A percentile compares a stretch with the other conserved stretches of the same genome.
phyloP scores from a whole-genome alignment of 2,888 invertebrate species.

The Quadriops clusia region DNA sequence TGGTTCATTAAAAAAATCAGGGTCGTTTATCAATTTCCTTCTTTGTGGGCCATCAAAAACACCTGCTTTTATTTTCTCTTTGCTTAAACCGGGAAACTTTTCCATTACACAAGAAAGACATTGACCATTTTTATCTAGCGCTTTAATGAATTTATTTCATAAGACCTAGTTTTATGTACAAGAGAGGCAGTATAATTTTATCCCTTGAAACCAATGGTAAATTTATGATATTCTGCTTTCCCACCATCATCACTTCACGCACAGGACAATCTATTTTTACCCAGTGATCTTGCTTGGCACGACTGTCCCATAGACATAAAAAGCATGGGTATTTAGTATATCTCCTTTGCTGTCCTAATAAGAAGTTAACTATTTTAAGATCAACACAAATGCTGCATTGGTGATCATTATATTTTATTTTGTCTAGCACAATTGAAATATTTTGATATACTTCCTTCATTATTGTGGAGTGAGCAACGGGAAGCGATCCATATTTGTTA shows the following conservation, averaged over 20 bases:
- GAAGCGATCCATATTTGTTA: constrained; percentile 9
- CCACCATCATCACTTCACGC: constrained; percentile 4
- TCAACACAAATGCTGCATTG: constrained; percentile 16
- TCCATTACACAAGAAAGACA: constrained; percentile 7
- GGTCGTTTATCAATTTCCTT: constrained; percentile 9
- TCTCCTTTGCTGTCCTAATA: constrained; percentile 19
- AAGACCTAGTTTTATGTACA: constrained; percentile 4
- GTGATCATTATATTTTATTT: constrained; percentile 9
- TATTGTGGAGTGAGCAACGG: constrained; percentile 9
- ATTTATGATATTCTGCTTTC: constrained; percentile 6
- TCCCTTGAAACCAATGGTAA: constrained; percentile 2
- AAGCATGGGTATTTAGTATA: constrained; percentile 21
- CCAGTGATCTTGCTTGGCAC: constrained; percentile 17
- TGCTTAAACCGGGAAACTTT: constrained; percentile 5
- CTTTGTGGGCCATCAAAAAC: constrained; percentile 11
- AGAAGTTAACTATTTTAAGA: constrained; percentile 14
- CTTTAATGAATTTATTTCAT: constrained; percentile 10
- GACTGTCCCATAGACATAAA: constrained; percentile 21
- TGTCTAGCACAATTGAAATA: constrained; percentile 13
- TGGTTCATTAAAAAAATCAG: too few species aligned
- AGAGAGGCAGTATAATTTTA: constrained; percentile 11
- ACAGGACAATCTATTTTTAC: constrained; percentile 13
- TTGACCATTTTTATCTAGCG: constrained; percentile 11
- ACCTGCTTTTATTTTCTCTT: constrained; percentile 10
- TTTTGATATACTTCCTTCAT: constrained; percentile 14